These are phyloP conservation scores for Cosmorhoe ocellata DNA, from an alignment of 2,888 invertebrate genomes.

Conservation along the genomic window DNA sequence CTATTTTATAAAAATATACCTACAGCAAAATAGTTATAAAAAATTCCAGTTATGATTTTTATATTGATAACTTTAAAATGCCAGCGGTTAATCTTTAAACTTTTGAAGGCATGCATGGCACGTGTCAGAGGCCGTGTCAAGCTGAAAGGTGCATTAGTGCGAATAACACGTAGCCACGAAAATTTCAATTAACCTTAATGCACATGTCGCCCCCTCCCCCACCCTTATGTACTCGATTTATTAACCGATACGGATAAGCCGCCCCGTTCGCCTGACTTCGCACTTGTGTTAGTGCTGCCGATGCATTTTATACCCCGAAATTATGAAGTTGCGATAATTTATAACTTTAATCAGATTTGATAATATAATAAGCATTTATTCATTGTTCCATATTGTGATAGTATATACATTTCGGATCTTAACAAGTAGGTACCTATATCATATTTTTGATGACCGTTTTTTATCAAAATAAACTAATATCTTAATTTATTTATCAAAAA, in stretches of 20 bases:
- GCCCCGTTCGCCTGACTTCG: constrained; percentile 54
- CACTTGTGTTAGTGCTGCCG: constrained; percentile 57
- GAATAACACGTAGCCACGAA: constrained; percentile 73
- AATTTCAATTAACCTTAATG: constrained; percentile 77
- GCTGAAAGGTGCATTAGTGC: constrained; percentile 70
- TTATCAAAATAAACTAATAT: too few relatives aligned
- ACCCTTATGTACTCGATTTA: constrained; percentile 53
- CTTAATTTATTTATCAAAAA: too few relatives aligned
- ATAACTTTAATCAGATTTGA: neutral
- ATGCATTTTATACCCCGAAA: constrained; percentile 57
- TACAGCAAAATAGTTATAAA: neutral
- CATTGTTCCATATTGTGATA: too few relatives aligned
- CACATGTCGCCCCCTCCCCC: constrained; percentile 54
- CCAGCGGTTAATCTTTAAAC: constrained; percentile 35
- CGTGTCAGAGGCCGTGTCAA: constrained; percentile 46
- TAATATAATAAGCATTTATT: too few relatives aligned
- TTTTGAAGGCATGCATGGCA: constrained; percentile 30
- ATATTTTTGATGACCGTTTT: too few relatives aligned
- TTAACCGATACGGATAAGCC: constrained; percentile 62
- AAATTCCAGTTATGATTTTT: constrained; percentile 21
- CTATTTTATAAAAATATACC: neutral
- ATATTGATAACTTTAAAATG: constrained; percentile 14
- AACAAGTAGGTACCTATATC: too few relatives aligned
- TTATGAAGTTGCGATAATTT: constrained; percentile 40
- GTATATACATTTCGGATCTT: too few relatives aligned